These are phyloP conservation scores for Bujurquina vittata DNA, from an alignment of 2,113 vertebrate species.

Conservation along the genomic window DNA sequence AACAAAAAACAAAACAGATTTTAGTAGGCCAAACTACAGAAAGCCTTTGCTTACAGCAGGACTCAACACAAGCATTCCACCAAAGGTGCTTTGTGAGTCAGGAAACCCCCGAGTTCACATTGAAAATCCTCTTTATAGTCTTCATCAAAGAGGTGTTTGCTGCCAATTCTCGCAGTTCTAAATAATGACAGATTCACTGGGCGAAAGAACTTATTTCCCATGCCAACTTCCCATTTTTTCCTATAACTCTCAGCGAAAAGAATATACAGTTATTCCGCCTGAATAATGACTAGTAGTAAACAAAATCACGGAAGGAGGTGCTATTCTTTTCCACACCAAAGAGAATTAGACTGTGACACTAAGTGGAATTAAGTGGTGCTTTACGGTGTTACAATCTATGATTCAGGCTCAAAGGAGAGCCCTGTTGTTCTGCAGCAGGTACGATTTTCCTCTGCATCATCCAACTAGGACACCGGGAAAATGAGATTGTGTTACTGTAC, in stretches of 20 bases:
- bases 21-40: background rate
- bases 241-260: background rate
- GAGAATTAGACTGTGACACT: constrained; percentile 16
- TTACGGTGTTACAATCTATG: constrained; percentile 14
- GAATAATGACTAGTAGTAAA: background rate
- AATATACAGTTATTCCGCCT: background rate
- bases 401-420: background rate
- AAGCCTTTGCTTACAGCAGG: constrained; percentile 1
- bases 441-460: constrained; percentile 13
- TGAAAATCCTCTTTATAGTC: constrained; percentile 31
- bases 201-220: background rate
- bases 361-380: constrained; percentile 31
- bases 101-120: constrained; percentile 33
- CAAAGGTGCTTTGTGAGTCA: constrained; percentile 31
- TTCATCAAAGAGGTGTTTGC: constrained; percentile 21
- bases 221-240: constrained; percentile 36
- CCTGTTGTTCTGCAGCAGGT: constrained; percentile 35
- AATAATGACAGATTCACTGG: constrained; percentile 18
- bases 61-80: background rate
- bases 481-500: constrained; percentile 50
- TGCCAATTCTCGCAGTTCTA: constrained; percentile 35
- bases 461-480: constrained; percentile 51
- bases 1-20: background rate
- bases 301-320: background rate
- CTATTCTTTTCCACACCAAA: background rate